phyloP scores from a whole-genome alignment of 2,888 invertebrate species.

The Cinara cedri region DNA sequence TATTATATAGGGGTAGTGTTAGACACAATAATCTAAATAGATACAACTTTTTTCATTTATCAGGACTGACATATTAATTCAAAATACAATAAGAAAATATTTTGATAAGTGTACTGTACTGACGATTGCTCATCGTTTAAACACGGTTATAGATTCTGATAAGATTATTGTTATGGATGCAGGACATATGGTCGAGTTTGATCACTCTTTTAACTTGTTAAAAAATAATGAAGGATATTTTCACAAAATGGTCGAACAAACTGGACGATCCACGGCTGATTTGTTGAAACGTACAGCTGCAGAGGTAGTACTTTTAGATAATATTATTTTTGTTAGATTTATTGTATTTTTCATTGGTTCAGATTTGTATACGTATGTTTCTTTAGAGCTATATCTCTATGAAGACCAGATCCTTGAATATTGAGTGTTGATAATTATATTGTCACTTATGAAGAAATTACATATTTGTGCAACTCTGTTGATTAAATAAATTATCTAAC shows the following conservation, averaged over 20 bases:
- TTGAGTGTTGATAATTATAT: too few species aligned
- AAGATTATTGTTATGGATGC: constrained; percentile 69
- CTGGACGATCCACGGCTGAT: constrained; percentile 69
- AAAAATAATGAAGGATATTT: constrained; percentile 68
- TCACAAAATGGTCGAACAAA: constrained; percentile 74
- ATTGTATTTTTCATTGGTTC: too few species aligned
- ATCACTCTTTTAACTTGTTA: constrained; percentile 72
- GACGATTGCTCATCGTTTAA: constrained; percentile 86
- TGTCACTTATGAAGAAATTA: too few species aligned
- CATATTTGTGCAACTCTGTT: too few species aligned
- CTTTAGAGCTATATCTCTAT: too few species aligned
- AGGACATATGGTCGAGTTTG: constrained; percentile 68
- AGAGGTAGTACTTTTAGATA: constrained; percentile 60
- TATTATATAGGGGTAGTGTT: too few species aligned
- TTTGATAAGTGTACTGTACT: constrained; percentile 84
- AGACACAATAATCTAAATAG: too few species aligned
- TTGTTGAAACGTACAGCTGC: constrained; percentile 65
- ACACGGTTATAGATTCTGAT: constrained; percentile 75
- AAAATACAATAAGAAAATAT: constrained; percentile 78
- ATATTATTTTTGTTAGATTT: too few species aligned
- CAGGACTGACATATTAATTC: constrained; percentile 82
- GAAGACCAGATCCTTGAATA: too few species aligned
- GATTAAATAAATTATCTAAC: too few species aligned
- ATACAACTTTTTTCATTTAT: neutral
- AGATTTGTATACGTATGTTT: too few species aligned